phyloP scores from a whole-genome alignment of 2,113 vertebrate genomes.

The Catharus bicknelli region DNA sequence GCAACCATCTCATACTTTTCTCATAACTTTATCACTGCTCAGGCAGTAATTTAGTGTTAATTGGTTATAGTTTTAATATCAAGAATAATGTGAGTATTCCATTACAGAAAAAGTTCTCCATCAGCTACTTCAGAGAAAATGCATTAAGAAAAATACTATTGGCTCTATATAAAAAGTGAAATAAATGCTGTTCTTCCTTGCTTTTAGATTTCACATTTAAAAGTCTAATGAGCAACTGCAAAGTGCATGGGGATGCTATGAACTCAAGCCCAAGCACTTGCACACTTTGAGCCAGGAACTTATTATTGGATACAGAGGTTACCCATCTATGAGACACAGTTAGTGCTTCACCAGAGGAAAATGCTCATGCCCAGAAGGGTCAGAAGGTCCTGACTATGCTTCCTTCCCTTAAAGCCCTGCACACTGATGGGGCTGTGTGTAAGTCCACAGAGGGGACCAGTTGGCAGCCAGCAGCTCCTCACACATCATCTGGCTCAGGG shows the following conservation, averaged over 20 bases:
- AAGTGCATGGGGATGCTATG: neutral
- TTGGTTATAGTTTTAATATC: neutral
- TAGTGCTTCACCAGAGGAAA: neutral
- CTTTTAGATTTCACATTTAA: neutral
- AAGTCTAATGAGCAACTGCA: neutral
- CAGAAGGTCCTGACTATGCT: neutral
- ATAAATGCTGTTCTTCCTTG: neutral
- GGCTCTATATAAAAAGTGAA: neutral
- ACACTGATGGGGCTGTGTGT: neutral
- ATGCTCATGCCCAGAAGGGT: neutral
- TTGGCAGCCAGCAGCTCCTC: neutral
- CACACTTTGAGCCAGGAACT: neutral
- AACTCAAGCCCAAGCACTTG: neutral
- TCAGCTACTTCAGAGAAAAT: neutral
- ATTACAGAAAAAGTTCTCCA: neutral
- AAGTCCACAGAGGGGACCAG: neutral
- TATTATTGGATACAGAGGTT: neutral
- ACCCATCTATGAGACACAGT: neutral
- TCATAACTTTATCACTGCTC: neutral
- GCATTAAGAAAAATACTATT: neutral
- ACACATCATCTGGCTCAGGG: neutral
- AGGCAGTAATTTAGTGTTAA: neutral
- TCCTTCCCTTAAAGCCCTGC: neutral
- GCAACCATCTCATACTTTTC: neutral
- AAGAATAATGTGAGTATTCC: neutral